Percentiles rank a stretch among this genome's conserved stretches.
Conservation (phyloP, 2,113 vertebrate genomes). For the Hemichromis elongatus region DNA sequence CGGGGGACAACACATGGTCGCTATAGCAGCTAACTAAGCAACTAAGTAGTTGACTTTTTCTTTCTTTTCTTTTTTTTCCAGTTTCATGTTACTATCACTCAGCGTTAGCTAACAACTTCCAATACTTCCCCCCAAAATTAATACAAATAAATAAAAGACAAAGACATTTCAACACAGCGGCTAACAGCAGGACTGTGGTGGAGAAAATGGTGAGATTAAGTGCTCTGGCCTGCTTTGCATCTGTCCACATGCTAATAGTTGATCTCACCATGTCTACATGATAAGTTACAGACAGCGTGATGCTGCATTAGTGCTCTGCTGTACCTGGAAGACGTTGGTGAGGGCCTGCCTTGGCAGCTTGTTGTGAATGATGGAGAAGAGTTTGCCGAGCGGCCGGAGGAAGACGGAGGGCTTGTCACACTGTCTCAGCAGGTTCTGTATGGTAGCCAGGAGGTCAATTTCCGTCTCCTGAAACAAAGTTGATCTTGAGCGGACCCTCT, state of each 20-base stretch:
- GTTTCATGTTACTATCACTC: neutral
- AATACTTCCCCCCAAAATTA: neutral
- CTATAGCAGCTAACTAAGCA: neutral
- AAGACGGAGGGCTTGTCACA: constrained; percentile 78
- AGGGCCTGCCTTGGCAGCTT: constrained; percentile 86
- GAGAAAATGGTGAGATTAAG: neutral
- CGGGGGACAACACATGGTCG: neutral
- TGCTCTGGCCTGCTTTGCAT: neutral
- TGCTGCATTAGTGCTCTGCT: neutral
- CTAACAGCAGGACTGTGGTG: neutral
- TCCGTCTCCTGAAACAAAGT: constrained; percentile 80
- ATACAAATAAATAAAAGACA: accelerated
- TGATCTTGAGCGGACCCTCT: accelerated
- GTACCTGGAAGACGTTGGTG: constrained; percentile 86
- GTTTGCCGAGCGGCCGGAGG: constrained; percentile 84
- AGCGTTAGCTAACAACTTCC: neutral
- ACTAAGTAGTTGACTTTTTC: too few relatives aligned
- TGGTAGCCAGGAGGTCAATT: constrained; percentile 87
- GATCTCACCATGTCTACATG: neutral
- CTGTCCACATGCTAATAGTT: neutral
- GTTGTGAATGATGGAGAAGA: constrained; percentile 86
- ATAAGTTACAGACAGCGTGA: accelerated
- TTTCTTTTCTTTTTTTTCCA: too few relatives aligned
- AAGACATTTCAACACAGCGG: neutral
- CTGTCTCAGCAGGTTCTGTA: constrained; percentile 87